Evolutionary conservation across 64 coral and sea anemone species (phyloP).

Genomic region (Montipora cactus): DNA sequence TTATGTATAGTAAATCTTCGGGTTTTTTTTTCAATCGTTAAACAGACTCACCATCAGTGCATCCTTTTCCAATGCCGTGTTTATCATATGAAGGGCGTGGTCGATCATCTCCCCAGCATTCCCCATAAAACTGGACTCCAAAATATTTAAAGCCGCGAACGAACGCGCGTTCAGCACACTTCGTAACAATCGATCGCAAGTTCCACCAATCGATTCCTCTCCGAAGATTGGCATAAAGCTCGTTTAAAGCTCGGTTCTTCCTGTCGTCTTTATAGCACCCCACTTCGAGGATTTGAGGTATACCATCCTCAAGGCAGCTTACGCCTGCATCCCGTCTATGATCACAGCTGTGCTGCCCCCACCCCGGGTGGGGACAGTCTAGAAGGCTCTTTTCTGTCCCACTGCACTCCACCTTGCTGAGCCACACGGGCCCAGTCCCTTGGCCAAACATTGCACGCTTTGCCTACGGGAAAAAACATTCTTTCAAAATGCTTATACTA

Average conservation of each 20-base stretch:
- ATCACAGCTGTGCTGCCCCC: slow-evolving; percentile 50
- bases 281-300: slow-evolving; percentile 92
- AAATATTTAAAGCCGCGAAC: slow-evolving; percentile 81
- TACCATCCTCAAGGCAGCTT: slow-evolving; percentile 78
- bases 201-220: slow-evolving; percentile 79
- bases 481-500: too few relatives aligned
- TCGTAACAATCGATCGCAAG: slow-evolving; percentile 86
- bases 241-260: slow-evolving; percentile 38
- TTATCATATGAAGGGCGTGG: slow-evolving; percentile 66
- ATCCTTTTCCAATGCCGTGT: slow-evolving; percentile 52
- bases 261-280: slow-evolving; percentile 68
- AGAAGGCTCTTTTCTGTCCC: slow-evolving; percentile 60
- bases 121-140: slow-evolving; percentile 89
- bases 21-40: background rate
- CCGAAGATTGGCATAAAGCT: slow-evolving; percentile 72
- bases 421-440: slow-evolving; percentile 79
- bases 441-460: slow-evolving; percentile 76
- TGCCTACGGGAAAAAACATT: background rate
- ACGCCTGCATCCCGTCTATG: slow-evolving; percentile 76
- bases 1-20: too few relatives aligned
- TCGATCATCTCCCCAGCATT: slow-evolving; percentile 74
- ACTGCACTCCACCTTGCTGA: slow-evolving; percentile 69
- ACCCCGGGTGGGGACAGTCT: slow-evolving; percentile 53
- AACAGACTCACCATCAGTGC: slow-evolving; percentile 69
- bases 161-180: slow-evolving; percentile 84